A percentile compares a stretch with the other conserved stretches of the same genome.
Evolutionary conservation across 2,113 vertebrate genomes (phyloP).

Genomic region (Paralichthys olivaceus): DNA sequence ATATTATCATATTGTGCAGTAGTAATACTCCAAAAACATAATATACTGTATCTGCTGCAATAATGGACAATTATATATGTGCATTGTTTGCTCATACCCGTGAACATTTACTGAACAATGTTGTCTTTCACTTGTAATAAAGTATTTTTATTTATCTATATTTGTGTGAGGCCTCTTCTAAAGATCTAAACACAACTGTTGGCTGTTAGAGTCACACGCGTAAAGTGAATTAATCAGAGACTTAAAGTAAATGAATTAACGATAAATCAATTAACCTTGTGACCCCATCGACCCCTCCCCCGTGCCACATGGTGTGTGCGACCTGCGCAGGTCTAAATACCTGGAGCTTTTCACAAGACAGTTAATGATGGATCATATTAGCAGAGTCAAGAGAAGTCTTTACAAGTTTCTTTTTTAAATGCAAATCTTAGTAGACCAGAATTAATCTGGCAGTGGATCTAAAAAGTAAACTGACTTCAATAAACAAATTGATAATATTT

Average conservation of each 20-base stretch:
- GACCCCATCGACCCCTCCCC: conserved; percentile 30
- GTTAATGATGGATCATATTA: conserved; percentile 9
- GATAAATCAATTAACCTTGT: conserved; percentile 59
- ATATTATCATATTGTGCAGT: too few relatives aligned
- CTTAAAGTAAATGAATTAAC: conserved; percentile 60
- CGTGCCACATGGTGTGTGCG: background rate
- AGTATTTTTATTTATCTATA: background rate
- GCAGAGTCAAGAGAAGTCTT: background rate
- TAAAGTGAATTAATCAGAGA: conserved; percentile 41
- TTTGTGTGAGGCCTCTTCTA: too few relatives aligned
- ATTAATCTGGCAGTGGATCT: background rate
- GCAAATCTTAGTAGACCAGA: conserved; percentile 7
- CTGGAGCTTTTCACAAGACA: background rate
- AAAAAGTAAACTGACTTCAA: background rate
- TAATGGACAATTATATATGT: too few relatives aligned
- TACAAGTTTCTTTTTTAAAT: background rate
- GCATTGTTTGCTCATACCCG: too few relatives aligned
- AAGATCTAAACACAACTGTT: background rate
- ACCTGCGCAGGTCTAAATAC: conserved; percentile 29
- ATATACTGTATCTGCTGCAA: too few relatives aligned
- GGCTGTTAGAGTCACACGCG: conserved; percentile 22
- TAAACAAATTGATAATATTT: conserved; percentile 1
- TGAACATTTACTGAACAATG: too few relatives aligned
- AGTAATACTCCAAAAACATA: too few relatives aligned
- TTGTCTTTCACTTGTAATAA: background rate